Evolutionary conservation across 1,140 invertebrate genomes (phyloP).

Genomic region (Homarus americanus): DNA sequence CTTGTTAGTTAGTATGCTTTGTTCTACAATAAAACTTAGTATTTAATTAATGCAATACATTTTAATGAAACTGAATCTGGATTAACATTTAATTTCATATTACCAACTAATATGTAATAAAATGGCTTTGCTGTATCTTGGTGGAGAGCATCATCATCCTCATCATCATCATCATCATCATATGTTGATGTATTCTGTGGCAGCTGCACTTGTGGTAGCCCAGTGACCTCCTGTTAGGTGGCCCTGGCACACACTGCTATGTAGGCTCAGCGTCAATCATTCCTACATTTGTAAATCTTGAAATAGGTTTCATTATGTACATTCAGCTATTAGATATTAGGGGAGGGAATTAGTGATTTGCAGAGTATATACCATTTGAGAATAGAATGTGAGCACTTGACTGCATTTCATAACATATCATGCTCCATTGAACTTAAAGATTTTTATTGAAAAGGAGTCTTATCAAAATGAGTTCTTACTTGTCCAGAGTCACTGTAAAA

Average conservation of each 20-base stretch:
- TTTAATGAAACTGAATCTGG: not conserved
- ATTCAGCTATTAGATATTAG: slow-evolving; percentile 28
- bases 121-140: slow-evolving; percentile 31
- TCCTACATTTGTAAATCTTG: slow-evolving; percentile 63
- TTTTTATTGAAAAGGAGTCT: not conserved
- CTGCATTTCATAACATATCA: slow-evolving; percentile 43
- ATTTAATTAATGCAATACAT: slow-evolving; percentile 4
- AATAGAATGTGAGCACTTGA: slow-evolving; percentile 25
- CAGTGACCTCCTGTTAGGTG: slow-evolving; percentile 44
- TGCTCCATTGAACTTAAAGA: not conserved
- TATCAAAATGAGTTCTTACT: not conserved
- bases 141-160: slow-evolving; percentile 31
- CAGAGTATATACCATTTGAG: slow-evolving; percentile 16
- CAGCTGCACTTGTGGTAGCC: slow-evolving; percentile 35
- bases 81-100: slow-evolving; percentile 30
- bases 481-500: not conserved
- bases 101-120: slow-evolving; percentile 21
- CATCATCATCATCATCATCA: slow-evolving; percentile 36
- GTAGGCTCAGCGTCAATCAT: slow-evolving; percentile 52
- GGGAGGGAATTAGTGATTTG: slow-evolving; percentile 41
- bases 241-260: slow-evolving; percentile 43
- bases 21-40: slow-evolving; percentile 7
- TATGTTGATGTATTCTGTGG: slow-evolving; percentile 31
- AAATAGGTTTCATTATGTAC: slow-evolving; percentile 61
- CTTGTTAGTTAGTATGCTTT: slow-evolving; percentile 41